Conservation (phyloP, 2,888 invertebrate genomes). For the Achlya flavicornis region DNA sequence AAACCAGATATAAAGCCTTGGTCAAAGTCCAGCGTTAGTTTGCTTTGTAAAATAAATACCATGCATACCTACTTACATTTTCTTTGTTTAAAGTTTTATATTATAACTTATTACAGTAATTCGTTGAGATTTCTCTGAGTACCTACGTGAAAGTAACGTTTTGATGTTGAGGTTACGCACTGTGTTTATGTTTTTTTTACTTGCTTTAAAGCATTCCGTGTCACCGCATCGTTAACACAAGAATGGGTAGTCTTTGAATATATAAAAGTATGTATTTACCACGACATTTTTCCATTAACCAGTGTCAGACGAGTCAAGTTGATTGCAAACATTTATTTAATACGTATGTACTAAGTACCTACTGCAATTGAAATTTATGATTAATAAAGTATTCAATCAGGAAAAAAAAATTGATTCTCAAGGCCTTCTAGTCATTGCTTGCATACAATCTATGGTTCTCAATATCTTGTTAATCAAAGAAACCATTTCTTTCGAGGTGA, state of each 20-base stretch:
- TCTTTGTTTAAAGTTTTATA: background rate
- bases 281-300: background rate
- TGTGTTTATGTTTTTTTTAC: conserved; percentile 17
- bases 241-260: background rate
- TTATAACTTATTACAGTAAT: conserved; percentile 6
- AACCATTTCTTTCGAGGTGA: background rate
- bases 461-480: background rate
- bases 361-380: background rate
- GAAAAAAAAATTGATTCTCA: background rate
- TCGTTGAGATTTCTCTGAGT: conserved; percentile 26
- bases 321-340: background rate
- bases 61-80: background rate
- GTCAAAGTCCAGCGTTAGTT: background rate
- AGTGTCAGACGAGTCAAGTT: background rate
- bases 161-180: conserved; percentile 10
- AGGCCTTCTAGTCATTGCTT: background rate
- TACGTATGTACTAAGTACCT: background rate
- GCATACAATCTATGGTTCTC: background rate
- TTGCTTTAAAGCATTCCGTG: conserved; percentile 12
- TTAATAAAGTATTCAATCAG: background rate
- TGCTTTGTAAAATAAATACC: background rate
- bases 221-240: background rate
- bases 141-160: conserved; percentile 27
- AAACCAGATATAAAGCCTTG: background rate
- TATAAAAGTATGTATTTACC: background rate